Evolutionary conservation across 2,888 invertebrate genomes (phyloP), one percentile per base, ranked within the genome.

Genomic region (Phoronis australis): DNA sequence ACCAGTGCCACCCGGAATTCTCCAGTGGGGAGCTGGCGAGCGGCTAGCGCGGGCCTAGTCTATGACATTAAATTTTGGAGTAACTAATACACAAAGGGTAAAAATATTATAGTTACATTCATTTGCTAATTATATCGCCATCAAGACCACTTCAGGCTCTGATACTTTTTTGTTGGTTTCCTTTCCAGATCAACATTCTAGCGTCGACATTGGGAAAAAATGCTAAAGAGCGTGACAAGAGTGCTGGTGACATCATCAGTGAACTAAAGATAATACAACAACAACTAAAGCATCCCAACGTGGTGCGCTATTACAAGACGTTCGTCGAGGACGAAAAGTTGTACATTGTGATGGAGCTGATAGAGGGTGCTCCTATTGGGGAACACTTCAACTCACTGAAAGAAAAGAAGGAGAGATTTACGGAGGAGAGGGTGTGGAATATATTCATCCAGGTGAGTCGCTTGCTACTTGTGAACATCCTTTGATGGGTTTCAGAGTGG

Each of bases 311-410:
- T 60, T 70, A 77, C 54, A 68, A 73, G 55, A 78, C 78, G 3
- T 79, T 79, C 60, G 64, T 68, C 18, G 75, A 78, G 54, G 71
- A 65, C 55, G 73, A 75, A 45, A 69, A 69, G 45, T 56, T 79
- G 42, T 79, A 76, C 59, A 78, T 79, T 38, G 76, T 79, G 26
- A 79, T 79, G 79, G 79, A 79, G 52, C 60, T 78, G 22, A 78
- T 79, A 20, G 78, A 78, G 53, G 79, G 79, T 2, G 71, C 72
- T 9, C 73, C 78, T 1, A 59, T 79, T 9, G 69, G 65, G n/a
- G 79, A 79, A 58, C 75, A 77, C 56, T 75, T 79, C 44, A 71
- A 65, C 35, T 78, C 77, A 4, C 65, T 76, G 22, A 76, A 76
- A 51, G 79, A 79, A 57, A 78, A 78, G 59, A 65, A 63, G 26